These are phyloP conservation scores for Mungos mungo DNA, from an alignment of 2,113 vertebrate genomes.

Conservation along the genomic window DNA sequence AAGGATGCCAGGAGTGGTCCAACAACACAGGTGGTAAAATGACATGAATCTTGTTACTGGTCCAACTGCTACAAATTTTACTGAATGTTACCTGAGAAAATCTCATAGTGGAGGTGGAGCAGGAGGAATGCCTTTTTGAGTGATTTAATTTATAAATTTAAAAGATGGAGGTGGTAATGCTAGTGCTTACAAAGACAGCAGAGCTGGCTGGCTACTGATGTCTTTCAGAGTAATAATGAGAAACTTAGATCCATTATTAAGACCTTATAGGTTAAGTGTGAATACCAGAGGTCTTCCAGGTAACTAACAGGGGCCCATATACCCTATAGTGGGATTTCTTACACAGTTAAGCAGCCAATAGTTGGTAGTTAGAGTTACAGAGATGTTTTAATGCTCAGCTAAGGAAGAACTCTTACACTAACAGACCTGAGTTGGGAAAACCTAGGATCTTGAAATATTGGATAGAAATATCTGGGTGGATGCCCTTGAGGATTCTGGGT, in stretches of 20 bases:
- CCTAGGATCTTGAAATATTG: background rate
- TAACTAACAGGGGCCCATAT: background rate
- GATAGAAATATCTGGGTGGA: background rate
- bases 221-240: background rate
- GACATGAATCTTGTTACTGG: background rate
- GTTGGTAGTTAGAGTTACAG: background rate
- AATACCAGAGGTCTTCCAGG: background rate
- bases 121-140: background rate
- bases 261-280: background rate
- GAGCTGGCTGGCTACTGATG: background rate
- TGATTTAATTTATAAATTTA: background rate
- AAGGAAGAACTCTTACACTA: background rate
- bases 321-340: background rate
- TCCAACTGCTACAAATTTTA: background rate
- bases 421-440: background rate
- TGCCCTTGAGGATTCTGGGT: background rate
- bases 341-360: background rate
- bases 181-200: background rate
- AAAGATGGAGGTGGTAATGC: background rate
- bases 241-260: background rate
- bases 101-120: background rate
- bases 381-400: background rate
- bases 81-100: background rate
- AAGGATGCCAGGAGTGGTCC: background rate
- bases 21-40: background rate